phyloP scores from a whole-genome alignment of 2,888 invertebrate species.

The Eupithecia exiguata region DNA sequence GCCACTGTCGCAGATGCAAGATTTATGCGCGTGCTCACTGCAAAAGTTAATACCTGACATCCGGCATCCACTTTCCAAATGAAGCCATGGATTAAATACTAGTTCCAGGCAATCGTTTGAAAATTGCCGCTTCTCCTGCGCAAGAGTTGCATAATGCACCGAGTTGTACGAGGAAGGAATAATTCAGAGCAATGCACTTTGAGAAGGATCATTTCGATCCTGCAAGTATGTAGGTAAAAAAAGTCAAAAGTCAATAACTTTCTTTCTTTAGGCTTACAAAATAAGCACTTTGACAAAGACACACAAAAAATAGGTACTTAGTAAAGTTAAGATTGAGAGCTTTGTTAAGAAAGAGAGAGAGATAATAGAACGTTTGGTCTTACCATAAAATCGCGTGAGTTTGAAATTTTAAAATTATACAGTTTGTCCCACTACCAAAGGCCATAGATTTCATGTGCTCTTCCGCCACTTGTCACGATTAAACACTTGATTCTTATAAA shows the following conservation, averaged over 20 bases:
- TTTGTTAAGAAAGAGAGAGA: background rate
- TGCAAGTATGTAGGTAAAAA: background rate
- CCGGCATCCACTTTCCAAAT: constrained; percentile 68
- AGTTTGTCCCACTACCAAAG: background rate
- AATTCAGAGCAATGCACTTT: constrained; percentile 13
- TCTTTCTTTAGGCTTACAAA: too few relatives aligned
- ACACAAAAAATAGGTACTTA: too few relatives aligned
- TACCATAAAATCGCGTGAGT: background rate
- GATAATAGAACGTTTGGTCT: background rate
- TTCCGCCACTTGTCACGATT: too few relatives aligned
- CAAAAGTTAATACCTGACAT: constrained; percentile 62
- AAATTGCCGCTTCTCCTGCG: constrained; percentile 60
- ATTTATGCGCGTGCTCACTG: constrained; percentile 63
- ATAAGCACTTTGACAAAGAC: too few relatives aligned
- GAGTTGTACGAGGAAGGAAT: constrained; percentile 31
- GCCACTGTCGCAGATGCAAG: constrained; percentile 56
- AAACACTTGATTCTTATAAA: background rate
- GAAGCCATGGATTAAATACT: constrained; percentile 40
- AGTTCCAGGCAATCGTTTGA: constrained; percentile 52
- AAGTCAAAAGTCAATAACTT: too few relatives aligned
- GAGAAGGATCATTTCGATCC: background rate
- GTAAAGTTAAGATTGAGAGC: background rate
- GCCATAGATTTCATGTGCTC: background rate
- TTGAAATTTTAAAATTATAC: background rate
- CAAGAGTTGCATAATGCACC: constrained; percentile 46